phyloP scores from a whole-genome alignment of 2,888 invertebrate species.

The Meloe dianella region DNA sequence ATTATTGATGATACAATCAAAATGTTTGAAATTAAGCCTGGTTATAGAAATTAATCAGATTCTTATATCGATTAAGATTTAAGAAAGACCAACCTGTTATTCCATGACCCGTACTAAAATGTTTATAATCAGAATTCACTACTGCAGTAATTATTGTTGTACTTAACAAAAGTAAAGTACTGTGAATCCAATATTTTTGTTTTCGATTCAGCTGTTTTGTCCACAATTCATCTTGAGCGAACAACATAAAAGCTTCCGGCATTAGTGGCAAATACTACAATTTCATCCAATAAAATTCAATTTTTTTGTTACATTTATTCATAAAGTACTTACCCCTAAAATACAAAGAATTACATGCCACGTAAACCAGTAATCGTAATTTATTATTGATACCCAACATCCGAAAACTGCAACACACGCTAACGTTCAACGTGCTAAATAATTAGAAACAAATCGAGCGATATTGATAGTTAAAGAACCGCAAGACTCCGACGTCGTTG shows the following conservation, averaged over 20 bases:
- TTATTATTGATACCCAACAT: conserved; percentile 44
- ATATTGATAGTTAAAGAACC: conserved; percentile 29
- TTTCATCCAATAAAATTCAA: conserved; percentile 8
- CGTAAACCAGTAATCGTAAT: conserved; percentile 48
- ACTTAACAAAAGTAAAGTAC: conserved; percentile 41
- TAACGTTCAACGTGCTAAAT: conserved; percentile 38
- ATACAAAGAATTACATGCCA: conserved; percentile 55
- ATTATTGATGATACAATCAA: conserved; percentile 40
- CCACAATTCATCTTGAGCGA: conserved; percentile 49
- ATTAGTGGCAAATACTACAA: conserved; percentile 49
- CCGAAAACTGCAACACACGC: conserved; percentile 43
- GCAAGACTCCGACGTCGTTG: conserved; percentile 17
- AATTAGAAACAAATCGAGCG: conserved; percentile 43
- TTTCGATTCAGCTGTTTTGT: conserved; percentile 41
- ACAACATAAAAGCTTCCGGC: conserved; percentile 49
- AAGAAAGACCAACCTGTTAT: conserved; percentile 50
- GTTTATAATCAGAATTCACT: conserved; percentile 38
- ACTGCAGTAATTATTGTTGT: conserved; percentile 43
- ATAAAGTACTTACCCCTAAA: conserved; percentile 50
- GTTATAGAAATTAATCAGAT: conserved; percentile 20
- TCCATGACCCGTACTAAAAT: conserved; percentile 47
- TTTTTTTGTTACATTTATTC: neutral
- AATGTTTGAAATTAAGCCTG: conserved; percentile 50
- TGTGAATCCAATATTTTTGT: conserved; percentile 46
- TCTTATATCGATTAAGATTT: neutral